phyloP scores from a whole-genome alignment of 1,140 invertebrate genomes.

The Cataglyphis hispanica region DNA sequence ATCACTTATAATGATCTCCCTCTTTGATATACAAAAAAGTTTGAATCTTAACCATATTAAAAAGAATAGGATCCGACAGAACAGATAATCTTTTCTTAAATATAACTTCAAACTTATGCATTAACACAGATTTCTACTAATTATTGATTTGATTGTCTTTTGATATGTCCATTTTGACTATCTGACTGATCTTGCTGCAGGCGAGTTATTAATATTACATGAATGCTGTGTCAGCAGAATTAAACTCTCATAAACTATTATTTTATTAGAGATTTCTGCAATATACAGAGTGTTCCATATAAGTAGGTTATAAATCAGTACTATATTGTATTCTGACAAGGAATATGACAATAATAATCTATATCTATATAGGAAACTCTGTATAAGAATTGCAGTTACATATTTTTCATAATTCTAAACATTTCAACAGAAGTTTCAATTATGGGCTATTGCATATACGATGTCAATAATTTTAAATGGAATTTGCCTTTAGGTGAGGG shows the following conservation, averaged over 20 bases:
- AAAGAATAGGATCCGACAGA: slow-evolving; percentile 15
- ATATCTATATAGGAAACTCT: too few relatives aligned
- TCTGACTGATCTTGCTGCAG: not conserved
- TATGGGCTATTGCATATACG: not conserved
- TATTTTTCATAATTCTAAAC: not conserved
- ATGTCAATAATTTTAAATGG: slow-evolving; percentile 68
- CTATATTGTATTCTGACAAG: too few relatives aligned
- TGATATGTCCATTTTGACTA: not conserved
- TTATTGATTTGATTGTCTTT: slow-evolving; percentile 36
- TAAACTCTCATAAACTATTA: not conserved
- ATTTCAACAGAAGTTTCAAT: slow-evolving; percentile 29
- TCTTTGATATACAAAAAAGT: slow-evolving; percentile 37
- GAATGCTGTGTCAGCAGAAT: not conserved
- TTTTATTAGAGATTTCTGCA: not conserved
- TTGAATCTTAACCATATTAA: slow-evolving; percentile 30
- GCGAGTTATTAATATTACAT: slow-evolving; percentile 14
- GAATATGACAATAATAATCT: too few relatives aligned
- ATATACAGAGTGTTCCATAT: not conserved
- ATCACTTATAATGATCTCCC: slow-evolving; percentile 71
- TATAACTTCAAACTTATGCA: slow-evolving; percentile 27
- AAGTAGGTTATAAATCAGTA: too few relatives aligned
- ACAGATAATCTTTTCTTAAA: slow-evolving; percentile 13
- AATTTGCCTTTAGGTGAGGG: slow-evolving; percentile 84
- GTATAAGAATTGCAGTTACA: not conserved
- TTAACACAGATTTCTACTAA: slow-evolving; percentile 63